Evolutionary conservation across 2,797 vertebrate genomes (phyloP).

Genomic region (Emys orbicularis): DNA sequence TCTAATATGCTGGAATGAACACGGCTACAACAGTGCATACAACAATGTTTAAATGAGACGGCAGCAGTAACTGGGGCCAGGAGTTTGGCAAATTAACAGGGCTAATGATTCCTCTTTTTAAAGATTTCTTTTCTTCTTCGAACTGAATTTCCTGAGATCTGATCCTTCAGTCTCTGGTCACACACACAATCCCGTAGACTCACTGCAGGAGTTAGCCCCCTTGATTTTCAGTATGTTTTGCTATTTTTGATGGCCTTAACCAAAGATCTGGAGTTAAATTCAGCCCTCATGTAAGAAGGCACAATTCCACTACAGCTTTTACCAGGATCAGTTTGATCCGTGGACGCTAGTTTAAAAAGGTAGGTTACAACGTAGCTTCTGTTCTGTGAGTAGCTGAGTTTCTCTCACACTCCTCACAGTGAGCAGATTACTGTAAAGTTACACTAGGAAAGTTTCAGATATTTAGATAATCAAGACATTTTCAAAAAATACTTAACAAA

Average conservation of each 20-base stretch:
- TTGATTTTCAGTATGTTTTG: slow-evolving; percentile 14
- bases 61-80: not conserved
- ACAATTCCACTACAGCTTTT: slow-evolving; percentile 62
- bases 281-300: slow-evolving; percentile 66
- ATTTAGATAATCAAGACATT: slow-evolving; percentile 53
- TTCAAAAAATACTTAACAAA: not conserved
- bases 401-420: slow-evolving; percentile 54
- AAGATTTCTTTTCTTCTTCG: not conserved
- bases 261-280: slow-evolving; percentile 66
- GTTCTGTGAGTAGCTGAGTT: slow-evolving; percentile 42
- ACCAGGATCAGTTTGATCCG: slow-evolving; percentile 56
- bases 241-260: slow-evolving; percentile 57
- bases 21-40: not conserved
- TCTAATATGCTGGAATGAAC: not conserved
- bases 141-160: slow-evolving; percentile 7
- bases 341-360: slow-evolving; percentile 60
- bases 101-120: slow-evolving; percentile 15
- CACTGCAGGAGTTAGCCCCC: not conserved
- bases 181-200: not conserved
- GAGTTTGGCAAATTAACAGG: not conserved
- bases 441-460: slow-evolving; percentile 21
- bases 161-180: not conserved
- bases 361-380: slow-evolving; percentile 63
- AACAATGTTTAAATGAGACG: not conserved
- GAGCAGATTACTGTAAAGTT: slow-evolving; percentile 57